Evolutionary conservation across 2,888 invertebrate species (phyloP).

Genomic region (Luperina nickerlii): DNA sequence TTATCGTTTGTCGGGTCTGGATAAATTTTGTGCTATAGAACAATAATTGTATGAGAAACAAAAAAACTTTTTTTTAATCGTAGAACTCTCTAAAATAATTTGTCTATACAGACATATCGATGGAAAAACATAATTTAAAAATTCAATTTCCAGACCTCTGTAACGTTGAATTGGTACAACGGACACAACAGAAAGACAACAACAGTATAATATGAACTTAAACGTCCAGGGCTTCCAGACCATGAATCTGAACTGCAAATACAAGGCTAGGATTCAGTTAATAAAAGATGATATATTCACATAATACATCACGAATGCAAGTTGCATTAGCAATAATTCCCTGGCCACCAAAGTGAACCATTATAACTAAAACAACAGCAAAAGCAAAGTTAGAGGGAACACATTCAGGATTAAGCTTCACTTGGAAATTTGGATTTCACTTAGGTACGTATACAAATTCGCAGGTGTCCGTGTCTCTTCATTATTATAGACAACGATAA

Average conservation of each 20-base stretch:
- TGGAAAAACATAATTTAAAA: constrained; percentile 11
- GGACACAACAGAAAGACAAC: constrained; percentile 16
- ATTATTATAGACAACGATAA: constrained; percentile 19
- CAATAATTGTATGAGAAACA: too few relatives aligned
- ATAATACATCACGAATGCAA: constrained; percentile 68
- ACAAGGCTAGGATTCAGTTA: constrained; percentile 54
- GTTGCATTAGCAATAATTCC: constrained; percentile 81
- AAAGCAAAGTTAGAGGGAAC: constrained; percentile 81
- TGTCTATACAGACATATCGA: not conserved
- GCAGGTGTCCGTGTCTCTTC: constrained; percentile 47
- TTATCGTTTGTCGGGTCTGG: too few relatives aligned
- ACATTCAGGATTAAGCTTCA: constrained; percentile 81
- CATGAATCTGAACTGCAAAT: constrained; percentile 59
- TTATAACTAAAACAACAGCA: constrained; percentile 83
- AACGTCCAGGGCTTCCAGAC: constrained; percentile 41
- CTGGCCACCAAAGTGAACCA: constrained; percentile 80
- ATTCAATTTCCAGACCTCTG: constrained; percentile 2
- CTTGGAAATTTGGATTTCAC: constrained; percentile 75
- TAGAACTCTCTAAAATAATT: not conserved
- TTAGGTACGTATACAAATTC: constrained; percentile 54
- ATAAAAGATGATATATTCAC: constrained; percentile 66
- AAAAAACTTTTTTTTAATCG: too few relatives aligned
- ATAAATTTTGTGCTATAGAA: too few relatives aligned
- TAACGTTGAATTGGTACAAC: constrained; percentile 21
- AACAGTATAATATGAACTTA: constrained; percentile 42